Percentiles rank a stretch among this genome's conserved stretches.
Conservation (phyloP, 1,140 invertebrate genomes). For the Chlorops oryzae region DNA sequence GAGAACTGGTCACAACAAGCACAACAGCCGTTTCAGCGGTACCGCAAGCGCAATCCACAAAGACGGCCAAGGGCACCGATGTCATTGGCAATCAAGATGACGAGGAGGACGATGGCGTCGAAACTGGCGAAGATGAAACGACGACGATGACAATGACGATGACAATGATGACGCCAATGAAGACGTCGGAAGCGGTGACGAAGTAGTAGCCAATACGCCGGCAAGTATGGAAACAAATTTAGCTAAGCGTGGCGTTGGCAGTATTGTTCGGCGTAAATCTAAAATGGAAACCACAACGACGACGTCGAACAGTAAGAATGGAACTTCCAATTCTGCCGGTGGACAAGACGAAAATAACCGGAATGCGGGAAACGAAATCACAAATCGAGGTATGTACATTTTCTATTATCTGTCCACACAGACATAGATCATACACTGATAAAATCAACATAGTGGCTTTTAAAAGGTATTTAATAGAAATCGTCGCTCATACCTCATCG, state of each 20-base stretch:
- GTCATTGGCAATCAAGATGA: slow-evolving; percentile 14
- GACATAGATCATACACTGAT: background rate
- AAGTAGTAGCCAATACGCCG: slow-evolving; percentile 8
- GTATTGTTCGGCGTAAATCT: too few species aligned
- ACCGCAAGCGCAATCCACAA: slow-evolving; percentile 10
- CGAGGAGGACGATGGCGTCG: slow-evolving; percentile 37
- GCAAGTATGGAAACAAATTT: background rate
- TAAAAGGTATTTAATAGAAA: too few species aligned
- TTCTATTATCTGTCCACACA: background rate
- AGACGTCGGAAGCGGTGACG: slow-evolving; percentile 2
- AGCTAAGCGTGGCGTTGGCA: background rate
- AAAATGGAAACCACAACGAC: slow-evolving; percentile 22
- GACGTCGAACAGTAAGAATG: slow-evolving; percentile 6
- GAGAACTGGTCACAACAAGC: slow-evolving; percentile 13
- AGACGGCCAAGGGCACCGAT: background rate
- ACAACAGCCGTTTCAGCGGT: slow-evolving; percentile 11
- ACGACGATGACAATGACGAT: slow-evolving; percentile 22
- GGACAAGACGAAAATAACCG: slow-evolving; percentile 45
- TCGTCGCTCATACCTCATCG: too few species aligned
- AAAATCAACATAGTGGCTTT: too few species aligned
- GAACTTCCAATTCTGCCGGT: slow-evolving; percentile 6
- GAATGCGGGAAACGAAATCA: slow-evolving; percentile 43
- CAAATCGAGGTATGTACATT: slow-evolving; percentile 32
- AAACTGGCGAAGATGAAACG: slow-evolving; percentile 37
- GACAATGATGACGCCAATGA: slow-evolving; percentile 23